A percentile compares a stretch with the other conserved stretches of the same genome.
Evolutionary conservation across 2,888 invertebrate genomes (phyloP).

Genomic region (Gymnocheta viridis): DNA sequence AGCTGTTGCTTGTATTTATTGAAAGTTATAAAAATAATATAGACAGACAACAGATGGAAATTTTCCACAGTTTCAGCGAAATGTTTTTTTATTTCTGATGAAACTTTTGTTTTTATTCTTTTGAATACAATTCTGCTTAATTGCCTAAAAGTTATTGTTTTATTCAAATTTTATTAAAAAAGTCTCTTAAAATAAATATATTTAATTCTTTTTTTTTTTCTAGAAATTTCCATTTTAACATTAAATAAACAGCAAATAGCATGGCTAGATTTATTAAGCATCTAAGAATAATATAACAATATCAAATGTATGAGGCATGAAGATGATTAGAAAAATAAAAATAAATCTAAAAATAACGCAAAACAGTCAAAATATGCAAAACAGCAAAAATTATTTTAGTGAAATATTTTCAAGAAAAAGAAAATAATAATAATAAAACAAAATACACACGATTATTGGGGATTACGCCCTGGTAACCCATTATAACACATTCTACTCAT

Average conservation of each 20-base stretch:
- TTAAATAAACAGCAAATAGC: slow-evolving; percentile 9
- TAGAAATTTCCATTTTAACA: slow-evolving; percentile 32
- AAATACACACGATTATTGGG: slow-evolving; percentile 13
- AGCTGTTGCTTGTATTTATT: no score
- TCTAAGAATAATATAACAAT: background rate
- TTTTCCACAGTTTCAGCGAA: no score
- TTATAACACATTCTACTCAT: slow-evolving; percentile 38
- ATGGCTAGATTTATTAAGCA: slow-evolving; percentile 52
- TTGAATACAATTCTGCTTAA: no score
- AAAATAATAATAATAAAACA: background rate
- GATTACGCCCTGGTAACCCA: slow-evolving; percentile 64
- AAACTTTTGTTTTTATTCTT: no score
- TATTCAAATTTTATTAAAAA: no score
- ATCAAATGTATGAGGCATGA: slow-evolving; percentile 2
- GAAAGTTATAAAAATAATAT: no score
- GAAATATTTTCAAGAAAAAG: no score
- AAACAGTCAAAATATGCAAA: background rate
- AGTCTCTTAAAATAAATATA: no score
- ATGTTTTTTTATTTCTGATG: no score
- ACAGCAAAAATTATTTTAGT: slow-evolving; percentile 13
- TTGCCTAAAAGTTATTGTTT: no score
- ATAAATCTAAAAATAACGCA: slow-evolving; percentile 24
- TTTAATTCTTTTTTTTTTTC: background rate
- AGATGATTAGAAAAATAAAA: slow-evolving; percentile 5
- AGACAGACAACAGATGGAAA: no score